phyloP scores from a whole-genome alignment of 2,113 vertebrate species.

The Gadus chalcogrammus region DNA sequence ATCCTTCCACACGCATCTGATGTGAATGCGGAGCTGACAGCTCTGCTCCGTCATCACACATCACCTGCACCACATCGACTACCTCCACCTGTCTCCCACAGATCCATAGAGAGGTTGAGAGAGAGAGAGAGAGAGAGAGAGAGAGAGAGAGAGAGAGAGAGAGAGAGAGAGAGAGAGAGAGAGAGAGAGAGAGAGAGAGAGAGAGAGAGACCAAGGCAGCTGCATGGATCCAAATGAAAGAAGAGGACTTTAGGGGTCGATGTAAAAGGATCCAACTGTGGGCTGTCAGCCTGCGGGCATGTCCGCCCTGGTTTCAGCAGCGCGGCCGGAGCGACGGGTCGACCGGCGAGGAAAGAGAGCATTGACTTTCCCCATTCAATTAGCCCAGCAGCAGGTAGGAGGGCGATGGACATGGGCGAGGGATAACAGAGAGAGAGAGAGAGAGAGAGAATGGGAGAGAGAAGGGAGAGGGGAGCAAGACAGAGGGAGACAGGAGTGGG shows the following conservation, averaged over 20 bases:
- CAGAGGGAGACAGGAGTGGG: not conserved
- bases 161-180: too few relatives aligned
- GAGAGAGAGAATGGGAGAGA: too few relatives aligned
- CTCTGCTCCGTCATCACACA: slow-evolving; percentile 66
- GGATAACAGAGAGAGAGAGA: too few relatives aligned
- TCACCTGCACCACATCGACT: slow-evolving; percentile 55
- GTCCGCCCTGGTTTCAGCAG: slow-evolving; percentile 52
- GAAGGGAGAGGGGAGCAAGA: too few relatives aligned
- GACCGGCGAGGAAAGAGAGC: slow-evolving; percentile 35
- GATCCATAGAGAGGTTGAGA: slow-evolving; percentile 34
- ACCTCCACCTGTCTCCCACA: slow-evolving; percentile 62
- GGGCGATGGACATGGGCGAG: too few relatives aligned
- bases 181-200: not conserved
- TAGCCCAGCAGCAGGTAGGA: slow-evolving; percentile 24
- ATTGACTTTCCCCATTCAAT: slow-evolving; percentile 66
- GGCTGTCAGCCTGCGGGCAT: slow-evolving; percentile 63
- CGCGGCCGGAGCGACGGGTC: slow-evolving; percentile 39
- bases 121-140: too few relatives aligned
- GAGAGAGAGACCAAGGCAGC: slow-evolving; percentile 49
- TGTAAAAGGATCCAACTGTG: slow-evolving; percentile 64
- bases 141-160: too few relatives aligned
- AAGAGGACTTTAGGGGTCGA: slow-evolving; percentile 31
- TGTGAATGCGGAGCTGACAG: slow-evolving; percentile 67
- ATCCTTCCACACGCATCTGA: slow-evolving; percentile 60
- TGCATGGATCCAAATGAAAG: slow-evolving; percentile 66